phyloP scores from a whole-genome alignment of 2,888 invertebrate genomes.

The Yponomeuta evonymella region DNA sequence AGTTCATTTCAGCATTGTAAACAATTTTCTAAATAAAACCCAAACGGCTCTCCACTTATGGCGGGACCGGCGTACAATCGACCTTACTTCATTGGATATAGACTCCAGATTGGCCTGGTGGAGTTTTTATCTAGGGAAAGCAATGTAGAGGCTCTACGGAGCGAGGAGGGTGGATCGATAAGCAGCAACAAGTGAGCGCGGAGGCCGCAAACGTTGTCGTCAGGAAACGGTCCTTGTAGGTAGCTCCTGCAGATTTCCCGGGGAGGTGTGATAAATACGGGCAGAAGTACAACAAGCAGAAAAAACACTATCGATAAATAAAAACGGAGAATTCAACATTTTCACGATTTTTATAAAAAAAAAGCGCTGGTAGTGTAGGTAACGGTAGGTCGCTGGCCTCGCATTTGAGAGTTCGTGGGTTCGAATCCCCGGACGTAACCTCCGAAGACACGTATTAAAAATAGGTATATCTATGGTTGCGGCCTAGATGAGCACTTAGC shows the following conservation, averaged over 20 bases:
- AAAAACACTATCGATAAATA: too few relatives aligned
- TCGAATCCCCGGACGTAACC: too few relatives aligned
- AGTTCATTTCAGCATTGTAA: slow-evolving; percentile 1
- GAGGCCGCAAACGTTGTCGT: neutral
- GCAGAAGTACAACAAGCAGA: neutral
- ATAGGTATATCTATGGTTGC: too few relatives aligned
- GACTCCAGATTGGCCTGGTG: neutral
- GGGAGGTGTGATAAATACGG: neutral
- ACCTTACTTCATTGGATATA: neutral
- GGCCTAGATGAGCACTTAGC: too few relatives aligned
- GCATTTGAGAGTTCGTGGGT: too few relatives aligned
- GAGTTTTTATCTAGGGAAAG: neutral
- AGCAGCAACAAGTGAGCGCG: slow-evolving; percentile 19
- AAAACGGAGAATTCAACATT: too few relatives aligned
- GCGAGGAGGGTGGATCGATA: slow-evolving; percentile 13
- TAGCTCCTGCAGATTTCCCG: slow-evolving; percentile 2
- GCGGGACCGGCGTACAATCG: neutral
- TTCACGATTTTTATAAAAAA: too few relatives aligned
- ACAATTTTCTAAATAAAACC: slow-evolving; percentile 2
- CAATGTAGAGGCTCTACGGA: neutral
- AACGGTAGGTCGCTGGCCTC: too few relatives aligned
- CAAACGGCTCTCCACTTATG: neutral
- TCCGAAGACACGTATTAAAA: too few relatives aligned
- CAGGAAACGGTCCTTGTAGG: neutral
- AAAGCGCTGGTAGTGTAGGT: too few relatives aligned